Base-by-base conservation (phyloP, 2,888 invertebrate species). In the Aphrophora alni region DNA sequence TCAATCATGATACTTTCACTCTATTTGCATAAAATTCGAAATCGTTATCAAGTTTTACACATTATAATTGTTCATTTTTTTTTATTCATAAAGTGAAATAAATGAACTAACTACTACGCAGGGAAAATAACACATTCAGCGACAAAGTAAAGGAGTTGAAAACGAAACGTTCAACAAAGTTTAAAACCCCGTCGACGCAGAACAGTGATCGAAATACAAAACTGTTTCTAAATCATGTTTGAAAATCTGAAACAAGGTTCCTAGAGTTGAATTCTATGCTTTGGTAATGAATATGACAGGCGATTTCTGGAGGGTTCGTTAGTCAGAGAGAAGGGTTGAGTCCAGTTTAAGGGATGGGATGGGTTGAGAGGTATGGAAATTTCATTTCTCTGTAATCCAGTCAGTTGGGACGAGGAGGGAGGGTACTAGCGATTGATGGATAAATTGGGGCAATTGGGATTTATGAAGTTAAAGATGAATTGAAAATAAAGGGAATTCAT, bases 171-270 rank as follows among this genome's bases (percentile, higher is more conserved):
- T 14, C 2, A 44, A 44, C 44, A 44, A 44, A 7, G 17, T 38
- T 71, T 38, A n/a, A n/a, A n/a, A n/a, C n/a, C n/a, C n/a, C n/a
- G n/a, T n/a, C 26, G 38, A 77, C 26, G 21, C 24, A 10, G 70
- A 77, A 77, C 38, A 38, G 38, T 70, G 38, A 77, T 51, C 14
- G 78, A 78, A 71, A 72, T 28, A 73, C 38, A 72, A 78, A 78
- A 78, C 78, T 78, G 72, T 71, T 78, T 51, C 27, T 51, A 78
- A 72, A 78, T 78, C 71, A 72, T 72, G 71, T 72, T 78, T 72
- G 72, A 72, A 78, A 27, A 73, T 51, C 72, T 72, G 51, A 78
- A 72, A 72, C 78, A 72, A 72, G 27, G 51, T 33, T 71, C 8
- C 33, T 28, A 3, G 4, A 71, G 8, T 25, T 10, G 5, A 4